These are phyloP conservation scores for Pampus argenteus DNA, from an alignment of 2,797 vertebrate genomes.

Conservation along the genomic window DNA sequence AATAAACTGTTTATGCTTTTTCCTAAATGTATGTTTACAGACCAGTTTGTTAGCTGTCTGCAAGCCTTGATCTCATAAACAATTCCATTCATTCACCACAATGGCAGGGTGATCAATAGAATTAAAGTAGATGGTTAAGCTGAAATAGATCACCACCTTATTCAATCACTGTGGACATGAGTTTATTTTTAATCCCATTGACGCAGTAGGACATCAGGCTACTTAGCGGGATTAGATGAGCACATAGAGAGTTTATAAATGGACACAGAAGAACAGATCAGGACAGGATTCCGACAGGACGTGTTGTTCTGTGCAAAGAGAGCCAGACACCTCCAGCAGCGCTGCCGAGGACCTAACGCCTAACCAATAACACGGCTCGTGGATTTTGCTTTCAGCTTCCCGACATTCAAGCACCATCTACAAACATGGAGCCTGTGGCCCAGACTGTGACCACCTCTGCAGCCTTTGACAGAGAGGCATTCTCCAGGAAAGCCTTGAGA, in stretches of 20 bases:
- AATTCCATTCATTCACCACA: slow-evolving; percentile 1
- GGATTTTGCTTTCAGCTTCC: slow-evolving; percentile 10
- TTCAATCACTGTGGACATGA: slow-evolving; percentile 17
- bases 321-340: slow-evolving; percentile 27
- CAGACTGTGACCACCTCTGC: slow-evolving; percentile 29
- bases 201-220: slow-evolving; percentile 58
- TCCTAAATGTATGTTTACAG: slow-evolving; percentile 33
- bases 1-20: not conserved
- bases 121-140: slow-evolving; percentile 56
- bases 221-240: slow-evolving; percentile 59
- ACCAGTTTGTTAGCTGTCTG: not conserved
- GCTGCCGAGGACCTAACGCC: not conserved
- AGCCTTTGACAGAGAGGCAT: slow-evolving; percentile 49
- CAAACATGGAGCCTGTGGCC: slow-evolving; percentile 71
- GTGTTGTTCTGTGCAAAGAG: slow-evolving; percentile 1
- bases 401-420: not conserved
- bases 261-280: slow-evolving; percentile 25
- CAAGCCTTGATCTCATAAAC: slow-evolving; percentile 6
- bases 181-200: slow-evolving; percentile 68
- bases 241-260: slow-evolving; percentile 68
- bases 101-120: slow-evolving; percentile 41
- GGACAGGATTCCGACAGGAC: slow-evolving; percentile 32
- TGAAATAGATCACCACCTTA: slow-evolving; percentile 57
- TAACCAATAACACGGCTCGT: not conserved
- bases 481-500: slow-evolving; percentile 63